phyloP scores from a whole-genome alignment of 2,113 vertebrate genomes.

The Pampusana beccarii region DNA sequence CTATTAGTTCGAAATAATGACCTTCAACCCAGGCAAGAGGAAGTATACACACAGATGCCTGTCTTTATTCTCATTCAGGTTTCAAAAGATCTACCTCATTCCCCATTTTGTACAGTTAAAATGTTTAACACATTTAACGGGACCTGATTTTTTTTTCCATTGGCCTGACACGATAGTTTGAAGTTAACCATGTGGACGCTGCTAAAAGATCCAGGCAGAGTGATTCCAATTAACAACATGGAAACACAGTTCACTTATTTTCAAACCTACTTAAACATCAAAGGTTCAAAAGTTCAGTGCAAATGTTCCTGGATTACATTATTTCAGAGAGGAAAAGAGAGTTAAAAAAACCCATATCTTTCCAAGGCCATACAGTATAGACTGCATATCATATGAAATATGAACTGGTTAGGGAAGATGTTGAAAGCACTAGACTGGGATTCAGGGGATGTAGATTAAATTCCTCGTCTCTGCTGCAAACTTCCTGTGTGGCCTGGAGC shows the following conservation, averaged over 20 bases:
- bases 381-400: constrained; percentile 17
- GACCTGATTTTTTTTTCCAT: not conserved
- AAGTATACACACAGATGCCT: not conserved
- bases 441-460: not conserved
- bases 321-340: not conserved
- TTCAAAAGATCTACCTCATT: constrained; percentile 12
- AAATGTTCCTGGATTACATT: constrained; percentile 25
- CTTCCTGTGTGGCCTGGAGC: constrained; percentile 60
- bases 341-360: not conserved
- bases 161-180: not conserved
- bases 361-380: not conserved
- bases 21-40: constrained; percentile 51
- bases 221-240: constrained; percentile 29
- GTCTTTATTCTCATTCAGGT: not conserved
- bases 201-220: constrained; percentile 25
- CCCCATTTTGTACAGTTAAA: constrained; percentile 8
- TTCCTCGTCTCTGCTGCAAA: constrained; percentile 16
- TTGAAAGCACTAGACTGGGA: not conserved
- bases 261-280: constrained; percentile 20
- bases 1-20: constrained; percentile 70
- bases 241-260: constrained; percentile 41
- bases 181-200: constrained; percentile 30
- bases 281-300: constrained; percentile 54
- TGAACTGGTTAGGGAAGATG: constrained; percentile 2
- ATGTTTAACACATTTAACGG: constrained; percentile 30